Conservation (phyloP, 2,888 invertebrate species). For the Eurytoma californica region DNA sequence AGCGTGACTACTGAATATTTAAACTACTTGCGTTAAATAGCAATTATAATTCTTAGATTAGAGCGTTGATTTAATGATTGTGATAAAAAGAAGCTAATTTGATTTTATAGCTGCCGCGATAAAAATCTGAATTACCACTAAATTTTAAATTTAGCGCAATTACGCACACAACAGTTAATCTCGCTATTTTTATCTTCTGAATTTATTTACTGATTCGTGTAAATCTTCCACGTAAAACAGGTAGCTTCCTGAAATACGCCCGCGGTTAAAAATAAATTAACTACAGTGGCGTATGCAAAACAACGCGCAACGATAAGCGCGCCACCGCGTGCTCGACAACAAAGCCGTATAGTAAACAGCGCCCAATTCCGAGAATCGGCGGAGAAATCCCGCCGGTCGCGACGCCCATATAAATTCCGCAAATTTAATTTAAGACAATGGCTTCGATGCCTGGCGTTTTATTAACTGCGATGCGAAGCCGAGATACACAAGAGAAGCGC, state of each 20-base stretch:
- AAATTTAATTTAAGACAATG: too few species aligned
- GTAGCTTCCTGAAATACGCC: conserved; percentile 21
- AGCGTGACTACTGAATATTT: conserved; percentile 53
- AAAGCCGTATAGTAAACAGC: not conserved
- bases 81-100: conserved; percentile 45
- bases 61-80: conserved; percentile 41
- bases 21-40: conserved; percentile 33
- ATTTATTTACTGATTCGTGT: conserved; percentile 43
- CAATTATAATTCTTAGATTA: conserved; percentile 45
- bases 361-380: too few species aligned
- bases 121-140: conserved; percentile 35
- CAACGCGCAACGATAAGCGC: conserved; percentile 6
- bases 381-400: too few species aligned
- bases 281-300: conserved; percentile 3
- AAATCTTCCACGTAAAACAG: conserved; percentile 20
- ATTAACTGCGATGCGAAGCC: too few species aligned
- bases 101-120: conserved; percentile 42
- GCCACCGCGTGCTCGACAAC: not conserved
- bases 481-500: too few species aligned
- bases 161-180: conserved; percentile 35
- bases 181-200: conserved; percentile 13
- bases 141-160: conserved; percentile 38
- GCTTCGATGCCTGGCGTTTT: too few species aligned
- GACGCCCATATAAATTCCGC: too few species aligned
- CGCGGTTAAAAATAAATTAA: conserved; percentile 30